Base-by-base conservation (phyloP, 2,797 vertebrate genomes). In the Malurus leucopterus region DNA sequence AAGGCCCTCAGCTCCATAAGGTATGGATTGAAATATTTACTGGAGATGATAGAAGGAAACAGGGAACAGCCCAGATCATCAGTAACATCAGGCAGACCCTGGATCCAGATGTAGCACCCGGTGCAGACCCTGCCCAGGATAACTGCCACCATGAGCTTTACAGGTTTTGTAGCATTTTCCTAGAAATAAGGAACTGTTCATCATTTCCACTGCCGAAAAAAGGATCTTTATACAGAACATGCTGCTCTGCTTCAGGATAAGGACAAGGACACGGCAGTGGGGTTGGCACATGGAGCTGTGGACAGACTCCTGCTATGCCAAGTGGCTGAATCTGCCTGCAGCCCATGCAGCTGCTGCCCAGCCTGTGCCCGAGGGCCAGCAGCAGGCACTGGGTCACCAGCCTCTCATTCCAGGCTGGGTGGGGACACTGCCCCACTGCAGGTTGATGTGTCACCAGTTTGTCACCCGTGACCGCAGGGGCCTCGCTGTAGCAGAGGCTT, bases 391-490 rank as follows among this genome's bases (percentile, higher is more conserved):
- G 14, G 61, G 61, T 27, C 62, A 26, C 13, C n/a, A 47, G n/a
- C 24, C 43, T n/a, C 43, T 36, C 27, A 19, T 14, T 20, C 32
- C 32, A 20, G 9, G 10, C 44, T 49, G 44, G 32, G 18, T 65
- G 63, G 46, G 46, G 15, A 4, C 47, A 49, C 32, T 34, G 18
- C 32, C 27, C 24, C 63, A 34, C 54, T 19, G 30, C 63, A 14
- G 1, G 24, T 13, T 2, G 44, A 6, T 12, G 30, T 0, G 1
- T 3, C 46, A 49, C 49, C 15, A 3, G 16, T 14, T 21, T 13
- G 47, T 67, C 3, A 26, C 54, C 47, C 3, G 0, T 0, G 8
- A 34, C 36, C 8, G 0, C 43, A 6, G 29, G 38, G 51, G 55
- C 79, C 29, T 62, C 26, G 3, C 24, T 10, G 0, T 4, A 15